Base-by-base conservation (phyloP, 23 tunicate species). In the Aplidium turbinatum region DNA sequence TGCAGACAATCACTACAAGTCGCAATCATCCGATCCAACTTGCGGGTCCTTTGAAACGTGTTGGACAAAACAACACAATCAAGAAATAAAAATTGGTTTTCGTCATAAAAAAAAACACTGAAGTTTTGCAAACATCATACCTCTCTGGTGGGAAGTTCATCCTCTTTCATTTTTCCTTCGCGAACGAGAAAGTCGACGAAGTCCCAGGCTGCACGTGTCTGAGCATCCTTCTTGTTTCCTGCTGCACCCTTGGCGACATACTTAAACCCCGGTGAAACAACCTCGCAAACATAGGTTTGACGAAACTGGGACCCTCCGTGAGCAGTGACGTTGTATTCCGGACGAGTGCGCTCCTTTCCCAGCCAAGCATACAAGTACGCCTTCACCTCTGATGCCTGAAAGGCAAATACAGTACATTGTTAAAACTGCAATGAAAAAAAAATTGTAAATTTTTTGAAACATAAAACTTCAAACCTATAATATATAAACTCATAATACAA, bases 201-300 rank as follows among this genome's bases (percentile, higher is more conserved):
- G 42, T 87, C 95, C 95, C 95, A 87, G 20, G 95, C 95, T 24
- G 95, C 95, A 1, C 86, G 81, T 16, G 95, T 87, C 57, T 87
- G 95, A 24, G 95, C 78, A 38, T 87, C 95, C 45, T 87, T 87
- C 56, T 81, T 80, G 56, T 75, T 87, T 24, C 81, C 63, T 7
- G 95, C 95, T 0, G 72, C 57, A 1, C 95, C 95, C 48, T 81
- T 75, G 23, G 82, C 95, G 0, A 87, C 95, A 53, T 81, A 87
- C 0, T 33, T 31, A 51, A 64, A 75, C 6, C 87, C 82, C 24
- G 73, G 78, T 2, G 89, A 87, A 1, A 80, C 69, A 42, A 81
- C 20, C 69, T 81, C 85, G 57, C 78, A 68, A 1, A 79, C 81
- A 50, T 75, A 80, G 1, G 77, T 61, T 28, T 68, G 78, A 1